phyloP scores from a whole-genome alignment of 1,140 invertebrate genomes.

The Hestina assimilis region DNA sequence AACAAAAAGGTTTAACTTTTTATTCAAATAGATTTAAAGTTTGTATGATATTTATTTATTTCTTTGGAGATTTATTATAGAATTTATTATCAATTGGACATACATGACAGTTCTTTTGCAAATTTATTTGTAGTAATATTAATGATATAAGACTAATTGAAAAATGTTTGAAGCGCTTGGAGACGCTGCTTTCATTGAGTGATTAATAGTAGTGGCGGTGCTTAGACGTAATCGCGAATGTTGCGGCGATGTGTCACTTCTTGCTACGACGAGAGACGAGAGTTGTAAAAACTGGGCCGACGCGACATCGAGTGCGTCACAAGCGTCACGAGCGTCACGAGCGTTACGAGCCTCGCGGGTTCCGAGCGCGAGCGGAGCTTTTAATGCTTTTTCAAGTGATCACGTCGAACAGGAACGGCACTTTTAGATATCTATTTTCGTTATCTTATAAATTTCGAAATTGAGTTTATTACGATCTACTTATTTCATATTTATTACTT shows the following conservation, averaged over 20 bases:
- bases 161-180: too few species aligned
- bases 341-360: background rate
- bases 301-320: conserved; percentile 1
- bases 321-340: too few species aligned
- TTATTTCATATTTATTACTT: background rate
- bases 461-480: background rate
- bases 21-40: too few species aligned
- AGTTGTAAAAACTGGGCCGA: background rate
- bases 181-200: background rate
- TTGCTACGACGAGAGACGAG: conserved; percentile 6
- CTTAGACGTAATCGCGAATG: background rate
- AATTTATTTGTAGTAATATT: too few species aligned
- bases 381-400: conserved; percentile 3
- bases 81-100: background rate
- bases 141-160: too few species aligned
- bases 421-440: background rate
- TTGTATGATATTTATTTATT: too few species aligned
- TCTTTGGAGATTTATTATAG: too few species aligned
- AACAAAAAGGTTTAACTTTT: too few species aligned
- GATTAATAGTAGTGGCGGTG: conserved; percentile 5
- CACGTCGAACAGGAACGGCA: background rate
- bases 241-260: conserved; percentile 1
- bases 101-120: background rate
- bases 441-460: background rate
- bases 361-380: background rate